These are phyloP conservation scores for Pseudococcus jackbeardsleyi DNA, from an alignment of 2,888 invertebrate species.

Conservation along the genomic window DNA sequence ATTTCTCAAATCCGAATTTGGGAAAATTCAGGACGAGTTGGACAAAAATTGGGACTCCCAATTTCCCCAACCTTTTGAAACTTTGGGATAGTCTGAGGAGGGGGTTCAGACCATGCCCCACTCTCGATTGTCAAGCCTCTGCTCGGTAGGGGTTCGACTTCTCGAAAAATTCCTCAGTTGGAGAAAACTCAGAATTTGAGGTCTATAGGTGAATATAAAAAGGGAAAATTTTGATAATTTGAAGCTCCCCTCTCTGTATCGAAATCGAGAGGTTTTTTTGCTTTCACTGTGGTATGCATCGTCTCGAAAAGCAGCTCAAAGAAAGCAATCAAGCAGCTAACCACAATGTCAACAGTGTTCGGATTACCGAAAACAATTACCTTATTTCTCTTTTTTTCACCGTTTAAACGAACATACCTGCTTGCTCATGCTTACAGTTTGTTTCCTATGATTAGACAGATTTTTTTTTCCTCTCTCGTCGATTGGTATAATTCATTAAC, in stretches of 20 bases:
- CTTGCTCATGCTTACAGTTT: conserved; percentile 57
- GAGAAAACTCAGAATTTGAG: not conserved
- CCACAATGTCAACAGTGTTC: conserved; percentile 56
- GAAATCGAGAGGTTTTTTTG: not conserved
- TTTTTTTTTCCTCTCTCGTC: not conserved
- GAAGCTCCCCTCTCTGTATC: not conserved
- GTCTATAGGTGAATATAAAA: not conserved
- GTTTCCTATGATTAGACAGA: conserved; percentile 49
- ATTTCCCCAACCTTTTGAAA: too few relatives aligned
- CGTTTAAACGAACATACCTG: conserved; percentile 17
- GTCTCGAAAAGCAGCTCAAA: conserved; percentile 7
- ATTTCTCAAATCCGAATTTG: too few relatives aligned
- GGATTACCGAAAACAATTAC: conserved; percentile 57
- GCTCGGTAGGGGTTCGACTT: too few relatives aligned
- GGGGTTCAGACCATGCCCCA: too few relatives aligned
- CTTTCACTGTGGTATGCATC: conserved; percentile 2
- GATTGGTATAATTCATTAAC: conserved; percentile 37
- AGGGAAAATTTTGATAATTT: not conserved
- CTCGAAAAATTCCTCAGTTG: too few relatives aligned
- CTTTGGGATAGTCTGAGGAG: too few relatives aligned
- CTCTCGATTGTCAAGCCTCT: too few relatives aligned
- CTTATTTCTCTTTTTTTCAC: conserved; percentile 51
- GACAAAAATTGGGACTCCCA: too few relatives aligned
- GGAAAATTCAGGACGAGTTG: too few relatives aligned
- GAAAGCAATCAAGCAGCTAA: conserved; percentile 33